Evolutionary conservation across 2,888 invertebrate genomes (phyloP), one percentile per base, ranked within the genome.

Genomic region (Agonum fuliginosum): DNA sequence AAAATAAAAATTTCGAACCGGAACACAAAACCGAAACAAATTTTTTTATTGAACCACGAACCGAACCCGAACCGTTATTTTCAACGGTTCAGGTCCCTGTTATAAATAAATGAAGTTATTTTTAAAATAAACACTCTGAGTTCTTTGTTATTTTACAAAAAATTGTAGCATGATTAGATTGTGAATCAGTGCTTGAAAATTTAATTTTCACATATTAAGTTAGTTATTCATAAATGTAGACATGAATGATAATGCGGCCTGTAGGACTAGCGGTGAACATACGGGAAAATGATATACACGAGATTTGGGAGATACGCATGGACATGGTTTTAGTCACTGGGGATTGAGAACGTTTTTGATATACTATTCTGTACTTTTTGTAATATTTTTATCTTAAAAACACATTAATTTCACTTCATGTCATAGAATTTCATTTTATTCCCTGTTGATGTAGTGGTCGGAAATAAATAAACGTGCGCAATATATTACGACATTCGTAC

Each of bases 401-500:
- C 30, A 27, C 58, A 62, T 62, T 62, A 62, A 62, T 62, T 30
- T 30, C 58, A 30, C 30, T 54, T 34, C 58, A 62, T 30, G 58
- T 30, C 27, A 62, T 62, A 8, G 14, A 62, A 30, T 62, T 27
- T 62, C 30, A 30, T 62, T 62, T 17, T 19, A 54, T 54, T 54
- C 54, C 54, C 54, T 12, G 22, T n/a, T 5, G n/a, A n/a, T 10
- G 12, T 27, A 24, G 12, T 37, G 1, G 37, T 37, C n/a, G 37
- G 46, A 17, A 17, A 17, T 46, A 46, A 46, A 46, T 46, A 46
- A 46, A 46, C 46, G 19, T 17, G 41, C 10, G 54, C 54, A 24
- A 20, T 54, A 54, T 54, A 54, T 54, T 54, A 24, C 22, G 4
- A n/a, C 54, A 51, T 5, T 20, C 20, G 24, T n/a, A 12, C 54